phyloP scores from a whole-genome alignment of 2,113 vertebrate species.

The Origma solitaria region DNA sequence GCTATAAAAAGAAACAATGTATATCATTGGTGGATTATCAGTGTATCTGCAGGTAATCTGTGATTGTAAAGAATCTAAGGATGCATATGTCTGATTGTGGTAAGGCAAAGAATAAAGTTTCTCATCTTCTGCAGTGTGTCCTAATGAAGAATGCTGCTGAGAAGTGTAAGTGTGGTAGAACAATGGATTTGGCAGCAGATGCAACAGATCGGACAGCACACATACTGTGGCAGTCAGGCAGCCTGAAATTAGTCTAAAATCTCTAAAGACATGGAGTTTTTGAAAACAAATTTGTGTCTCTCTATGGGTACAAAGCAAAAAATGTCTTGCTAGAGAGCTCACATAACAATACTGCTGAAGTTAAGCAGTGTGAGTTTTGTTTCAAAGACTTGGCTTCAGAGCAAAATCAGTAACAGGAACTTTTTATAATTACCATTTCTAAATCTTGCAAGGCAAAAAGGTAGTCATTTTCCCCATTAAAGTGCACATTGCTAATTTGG shows the following conservation, averaged over 20 bases:
- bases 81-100: not conserved
- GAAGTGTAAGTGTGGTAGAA: not conserved
- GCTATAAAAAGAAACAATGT: not conserved
- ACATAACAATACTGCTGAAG: not conserved
- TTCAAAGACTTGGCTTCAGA: not conserved
- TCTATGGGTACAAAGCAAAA: not conserved
- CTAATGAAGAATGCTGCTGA: not conserved
- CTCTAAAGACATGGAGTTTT: not conserved
- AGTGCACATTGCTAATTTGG: not conserved
- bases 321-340: not conserved
- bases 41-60: not conserved
- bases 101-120: not conserved
- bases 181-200: not conserved
- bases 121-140: not conserved
- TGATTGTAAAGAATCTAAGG: not conserved
- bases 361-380: not conserved
- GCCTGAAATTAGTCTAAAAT: not conserved
- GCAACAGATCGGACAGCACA: not conserved
- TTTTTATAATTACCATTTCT: not conserved
- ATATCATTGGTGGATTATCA: fast-evolving
- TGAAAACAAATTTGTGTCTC: not conserved
- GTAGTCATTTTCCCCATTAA: not conserved
- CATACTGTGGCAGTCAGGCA: not conserved
- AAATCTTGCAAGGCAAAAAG: not conserved
- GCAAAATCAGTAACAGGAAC: not conserved